Evolutionary conservation across 2,797 vertebrate genomes (phyloP), one percentile per base, ranked within the genome.

Genomic region (Coregonus sp.): DNA sequence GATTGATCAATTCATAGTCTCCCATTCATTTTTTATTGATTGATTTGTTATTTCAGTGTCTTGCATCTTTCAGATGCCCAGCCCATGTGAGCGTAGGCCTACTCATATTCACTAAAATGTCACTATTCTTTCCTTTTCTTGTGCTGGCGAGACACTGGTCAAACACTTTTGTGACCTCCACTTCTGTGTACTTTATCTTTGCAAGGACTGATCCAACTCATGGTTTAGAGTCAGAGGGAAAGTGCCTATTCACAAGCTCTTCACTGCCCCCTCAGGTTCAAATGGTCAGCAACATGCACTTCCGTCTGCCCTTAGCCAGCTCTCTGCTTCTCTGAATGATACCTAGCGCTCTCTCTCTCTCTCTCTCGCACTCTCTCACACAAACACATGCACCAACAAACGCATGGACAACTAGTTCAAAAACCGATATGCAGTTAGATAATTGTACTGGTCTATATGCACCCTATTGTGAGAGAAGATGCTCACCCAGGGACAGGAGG

Each of bases 231-330:
- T 29, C 11, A n/a, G 50, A 15, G 11, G 20, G 14, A 52, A 15
- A 72, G 1, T 50, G 25, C 50, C 51, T 15, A 6, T 9, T 89
- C 67, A 78, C 79, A 73, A 86, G 88, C 88, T 86, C 90, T 88
- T 82, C 86, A 25, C 89, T 89, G 89, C 90, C 91, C n/a, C 86
- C 65, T 76, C 86, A 86, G 91, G 86, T 56, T 37, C 9, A 37
- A 78, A 71, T 20, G 2, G 4, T 63, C 84, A 59, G 15, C 70
- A 82, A 81, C 90, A 86, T 59, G 79, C 68, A 93, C 89, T 93
- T 93, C 92, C 91, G 92, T 90, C 90, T 68, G 72, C 73, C 79
- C 40, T 88, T 20, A 5, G 80, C 77, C 68, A 89, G 90, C 81
- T 77, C 88, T 84, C 86, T 88, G 80, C 31, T 56, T 74, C 25